Evolutionary conservation across 2,888 invertebrate species (phyloP).

Genomic region (Hedya salicella): DNA sequence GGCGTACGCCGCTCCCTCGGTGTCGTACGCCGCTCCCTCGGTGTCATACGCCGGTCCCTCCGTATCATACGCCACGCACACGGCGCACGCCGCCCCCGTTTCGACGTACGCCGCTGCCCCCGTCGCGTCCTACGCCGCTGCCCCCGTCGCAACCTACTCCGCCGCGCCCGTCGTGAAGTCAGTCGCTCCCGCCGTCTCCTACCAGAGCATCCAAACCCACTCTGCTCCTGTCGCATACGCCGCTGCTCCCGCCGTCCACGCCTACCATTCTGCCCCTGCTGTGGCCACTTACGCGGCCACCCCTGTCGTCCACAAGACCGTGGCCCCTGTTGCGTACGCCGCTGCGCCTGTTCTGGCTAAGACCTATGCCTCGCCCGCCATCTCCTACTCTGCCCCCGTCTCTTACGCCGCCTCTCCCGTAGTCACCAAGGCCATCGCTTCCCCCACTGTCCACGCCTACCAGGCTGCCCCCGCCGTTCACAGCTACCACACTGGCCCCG

Average conservation of each 20-base stretch:
- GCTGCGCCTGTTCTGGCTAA: slow-evolving; percentile 57
- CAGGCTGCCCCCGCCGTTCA: slow-evolving; percentile 57
- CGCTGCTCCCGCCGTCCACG: slow-evolving; percentile 50
- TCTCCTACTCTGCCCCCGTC: slow-evolving; percentile 51
- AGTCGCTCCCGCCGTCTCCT: slow-evolving; percentile 63
- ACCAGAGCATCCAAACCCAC: slow-evolving; percentile 61
- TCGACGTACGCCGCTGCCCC: slow-evolving; percentile 55
- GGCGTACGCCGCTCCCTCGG: slow-evolving; percentile 74
- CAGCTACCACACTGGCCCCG: slow-evolving; percentile 55
- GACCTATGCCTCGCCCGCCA: slow-evolving; percentile 55
- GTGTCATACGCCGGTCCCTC: slow-evolving; percentile 62
- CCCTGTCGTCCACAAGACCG: slow-evolving; percentile 52
- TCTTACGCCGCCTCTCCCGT: slow-evolving; percentile 66
- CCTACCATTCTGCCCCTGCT: slow-evolving; percentile 49
- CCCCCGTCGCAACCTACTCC: slow-evolving; percentile 53
- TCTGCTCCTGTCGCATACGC: slow-evolving; percentile 59
- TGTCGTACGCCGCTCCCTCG: slow-evolving; percentile 53
- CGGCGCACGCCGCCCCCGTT: slow-evolving; percentile 50
- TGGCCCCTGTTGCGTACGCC: slow-evolving; percentile 49
- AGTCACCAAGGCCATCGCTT: slow-evolving; percentile 60
- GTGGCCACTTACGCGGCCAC: slow-evolving; percentile 56
- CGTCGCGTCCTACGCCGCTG: slow-evolving; percentile 22
- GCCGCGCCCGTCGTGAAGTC: slow-evolving; percentile 58
- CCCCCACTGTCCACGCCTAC: slow-evolving; percentile 48
- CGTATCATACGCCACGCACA: slow-evolving; percentile 52